A percentile compares a stretch with the other conserved stretches of the same genome.
Conservation (phyloP, 2,888 invertebrate genomes). For the Leptinotarsa tumamoca region DNA sequence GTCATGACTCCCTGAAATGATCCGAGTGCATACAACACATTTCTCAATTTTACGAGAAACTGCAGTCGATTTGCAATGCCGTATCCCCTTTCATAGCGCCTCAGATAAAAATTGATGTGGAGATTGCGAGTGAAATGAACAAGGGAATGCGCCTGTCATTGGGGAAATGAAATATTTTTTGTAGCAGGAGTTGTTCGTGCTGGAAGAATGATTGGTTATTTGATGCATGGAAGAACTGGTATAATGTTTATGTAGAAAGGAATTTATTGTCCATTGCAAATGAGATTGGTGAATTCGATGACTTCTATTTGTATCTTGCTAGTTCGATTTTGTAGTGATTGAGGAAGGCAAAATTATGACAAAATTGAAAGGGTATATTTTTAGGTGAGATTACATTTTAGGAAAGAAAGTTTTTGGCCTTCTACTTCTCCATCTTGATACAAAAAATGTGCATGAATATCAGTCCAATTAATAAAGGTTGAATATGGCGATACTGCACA, state of each 20-base stretch:
- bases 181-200: neutral
- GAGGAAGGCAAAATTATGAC: too few relatives aligned
- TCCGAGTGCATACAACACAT: conserved; percentile 5
- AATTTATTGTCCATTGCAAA: neutral
- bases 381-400: too few relatives aligned
- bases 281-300: neutral
- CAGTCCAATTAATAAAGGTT: too few relatives aligned
- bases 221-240: neutral
- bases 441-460: too few relatives aligned
- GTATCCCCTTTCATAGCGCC: neutral
- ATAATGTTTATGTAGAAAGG: neutral
- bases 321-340: too few relatives aligned
- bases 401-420: too few relatives aligned
- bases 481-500: too few relatives aligned
- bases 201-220: conserved; percentile 1
- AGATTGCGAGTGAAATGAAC: conserved; percentile 11
- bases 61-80: neutral
- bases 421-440: too few relatives aligned
- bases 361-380: too few relatives aligned
- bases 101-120: neutral
- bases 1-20: conserved; percentile 3
- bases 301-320: too few relatives aligned
- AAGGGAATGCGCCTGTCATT: neutral
- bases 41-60: neutral
- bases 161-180: neutral